These are phyloP conservation scores for Paradoxurus hermaphroditus DNA, from an alignment of 2,113 vertebrate genomes.

Conservation along the genomic window DNA sequence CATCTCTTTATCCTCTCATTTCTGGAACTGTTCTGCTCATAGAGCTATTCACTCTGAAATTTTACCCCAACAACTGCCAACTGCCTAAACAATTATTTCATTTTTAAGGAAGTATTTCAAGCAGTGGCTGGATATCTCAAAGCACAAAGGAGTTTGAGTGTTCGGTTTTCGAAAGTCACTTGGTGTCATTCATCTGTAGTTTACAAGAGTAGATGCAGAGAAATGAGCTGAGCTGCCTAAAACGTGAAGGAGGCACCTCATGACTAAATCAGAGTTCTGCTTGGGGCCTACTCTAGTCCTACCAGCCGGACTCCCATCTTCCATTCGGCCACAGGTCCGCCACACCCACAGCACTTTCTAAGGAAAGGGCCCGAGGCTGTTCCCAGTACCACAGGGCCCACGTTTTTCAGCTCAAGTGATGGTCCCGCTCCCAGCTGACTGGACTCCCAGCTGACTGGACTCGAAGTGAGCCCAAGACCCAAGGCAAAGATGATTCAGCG, in stretches of 20 bases:
- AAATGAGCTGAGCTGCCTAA: background rate
- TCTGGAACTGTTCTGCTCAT: constrained; percentile 27
- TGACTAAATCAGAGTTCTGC: background rate
- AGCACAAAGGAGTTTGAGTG: background rate
- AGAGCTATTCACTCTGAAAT: background rate
- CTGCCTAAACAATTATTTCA: constrained; percentile 14
- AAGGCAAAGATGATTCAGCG: background rate
- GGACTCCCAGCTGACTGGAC: background rate
- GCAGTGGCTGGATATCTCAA: background rate
- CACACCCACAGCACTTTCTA: background rate
- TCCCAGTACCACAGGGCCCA: background rate
- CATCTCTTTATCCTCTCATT: constrained; percentile 27
- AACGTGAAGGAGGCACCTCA: background rate
- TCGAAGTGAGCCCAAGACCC: background rate
- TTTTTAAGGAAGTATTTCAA: constrained; percentile 27
- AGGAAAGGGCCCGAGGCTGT: background rate
- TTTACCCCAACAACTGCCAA: constrained; percentile 20
- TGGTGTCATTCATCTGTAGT: background rate
- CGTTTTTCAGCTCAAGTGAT: background rate
- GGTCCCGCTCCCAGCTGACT: background rate
- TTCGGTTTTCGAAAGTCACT: constrained; percentile 14
- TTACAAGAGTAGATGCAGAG: background rate
- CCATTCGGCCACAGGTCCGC: background rate
- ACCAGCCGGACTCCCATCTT: background rate
- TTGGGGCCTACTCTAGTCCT: background rate